These are phyloP conservation scores for Manis javanica DNA, from an alignment of 2,797 vertebrate species.

Conservation along the genomic window DNA sequence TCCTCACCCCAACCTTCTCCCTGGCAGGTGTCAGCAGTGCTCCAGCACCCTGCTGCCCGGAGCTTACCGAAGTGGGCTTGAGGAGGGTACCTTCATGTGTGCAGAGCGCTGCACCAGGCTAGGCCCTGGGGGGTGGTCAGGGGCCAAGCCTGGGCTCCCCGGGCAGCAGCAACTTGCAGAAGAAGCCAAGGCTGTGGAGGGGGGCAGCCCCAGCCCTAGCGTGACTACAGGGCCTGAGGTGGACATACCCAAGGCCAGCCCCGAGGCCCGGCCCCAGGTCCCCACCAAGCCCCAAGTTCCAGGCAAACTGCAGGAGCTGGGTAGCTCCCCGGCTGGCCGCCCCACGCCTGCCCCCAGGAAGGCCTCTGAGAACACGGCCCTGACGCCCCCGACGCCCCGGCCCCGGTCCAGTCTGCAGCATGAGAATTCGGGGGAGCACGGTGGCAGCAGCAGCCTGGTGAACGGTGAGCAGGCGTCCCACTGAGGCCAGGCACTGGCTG, in stretches of 20 bases:
- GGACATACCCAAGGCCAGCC: fast-evolving
- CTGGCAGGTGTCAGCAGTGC: slow-evolving; percentile 94
- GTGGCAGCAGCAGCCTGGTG: slow-evolving; percentile 67
- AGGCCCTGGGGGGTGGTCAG: slow-evolving; percentile 54
- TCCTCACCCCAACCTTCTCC: fast-evolving
- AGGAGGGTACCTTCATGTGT: slow-evolving; percentile 93
- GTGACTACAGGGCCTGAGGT: fast-evolving
- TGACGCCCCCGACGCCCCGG: slow-evolving; percentile 82
- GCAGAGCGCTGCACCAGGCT: slow-evolving; percentile 90
- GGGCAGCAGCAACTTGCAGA: slow-evolving; percentile 70
- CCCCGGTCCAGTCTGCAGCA: slow-evolving; percentile 84
- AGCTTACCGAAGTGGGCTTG: slow-evolving; percentile 91
- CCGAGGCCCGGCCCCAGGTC: slow-evolving; percentile 66
- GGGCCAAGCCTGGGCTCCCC: slow-evolving; percentile 49
- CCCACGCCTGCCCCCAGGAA: slow-evolving; percentile 88
- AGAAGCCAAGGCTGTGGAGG: slow-evolving; percentile 66
- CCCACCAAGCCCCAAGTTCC: slow-evolving; percentile 84
- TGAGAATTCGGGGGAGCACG: slow-evolving; percentile 76
- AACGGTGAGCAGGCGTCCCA: slow-evolving; percentile 83
- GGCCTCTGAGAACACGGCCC: slow-evolving; percentile 75
- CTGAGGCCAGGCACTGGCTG: fast-evolving
- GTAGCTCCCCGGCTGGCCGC: slow-evolving; percentile 51
- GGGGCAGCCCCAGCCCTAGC: neutral
- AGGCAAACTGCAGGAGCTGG: slow-evolving; percentile 85
- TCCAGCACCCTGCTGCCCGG: slow-evolving; percentile 95